Evolutionary conservation across 1,140 invertebrate genomes (phyloP).

Genomic region (Bombus fervidus): DNA sequence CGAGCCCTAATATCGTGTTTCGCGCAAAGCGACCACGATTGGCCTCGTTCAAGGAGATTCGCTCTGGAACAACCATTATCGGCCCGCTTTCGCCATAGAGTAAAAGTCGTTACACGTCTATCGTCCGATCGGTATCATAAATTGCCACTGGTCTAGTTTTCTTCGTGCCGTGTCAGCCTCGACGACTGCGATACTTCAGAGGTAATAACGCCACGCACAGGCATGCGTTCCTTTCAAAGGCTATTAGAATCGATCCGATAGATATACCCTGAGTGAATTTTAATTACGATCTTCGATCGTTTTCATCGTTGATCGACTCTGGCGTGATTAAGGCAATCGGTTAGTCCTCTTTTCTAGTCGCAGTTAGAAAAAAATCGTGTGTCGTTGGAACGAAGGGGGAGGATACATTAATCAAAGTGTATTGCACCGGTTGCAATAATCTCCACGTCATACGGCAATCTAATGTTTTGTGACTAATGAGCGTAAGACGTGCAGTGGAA

Average conservation of each 20-base stretch:
- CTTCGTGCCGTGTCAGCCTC: constrained; percentile 42
- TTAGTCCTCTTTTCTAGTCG: not conserved
- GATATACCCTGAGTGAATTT: not conserved
- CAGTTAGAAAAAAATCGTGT: not conserved
- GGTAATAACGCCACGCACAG: not conserved
- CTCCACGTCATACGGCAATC: not conserved
- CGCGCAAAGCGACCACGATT: constrained; percentile 59
- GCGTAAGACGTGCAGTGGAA: not conserved
- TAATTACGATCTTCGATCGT: not conserved
- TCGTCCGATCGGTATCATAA: constrained; percentile 55
- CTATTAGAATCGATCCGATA: not conserved
- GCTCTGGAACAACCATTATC: constrained; percentile 59
- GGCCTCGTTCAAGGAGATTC: constrained; percentile 68
- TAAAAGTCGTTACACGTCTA: constrained; percentile 65
- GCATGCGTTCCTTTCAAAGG: not conserved
- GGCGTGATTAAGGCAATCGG: not conserved
- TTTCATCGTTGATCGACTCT: not conserved
- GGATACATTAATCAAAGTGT: not conserved
- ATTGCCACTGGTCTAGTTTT: constrained; percentile 58
- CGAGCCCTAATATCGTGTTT: constrained; percentile 62
- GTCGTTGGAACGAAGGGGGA: not conserved
- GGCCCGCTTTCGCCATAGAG: constrained; percentile 49
- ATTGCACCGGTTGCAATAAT: not conserved
- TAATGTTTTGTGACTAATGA: not conserved
- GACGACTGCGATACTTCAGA: constrained; percentile 28